Evolutionary conservation across 2,888 invertebrate genomes (phyloP).

Genomic region (Scaeva pyrastri): DNA sequence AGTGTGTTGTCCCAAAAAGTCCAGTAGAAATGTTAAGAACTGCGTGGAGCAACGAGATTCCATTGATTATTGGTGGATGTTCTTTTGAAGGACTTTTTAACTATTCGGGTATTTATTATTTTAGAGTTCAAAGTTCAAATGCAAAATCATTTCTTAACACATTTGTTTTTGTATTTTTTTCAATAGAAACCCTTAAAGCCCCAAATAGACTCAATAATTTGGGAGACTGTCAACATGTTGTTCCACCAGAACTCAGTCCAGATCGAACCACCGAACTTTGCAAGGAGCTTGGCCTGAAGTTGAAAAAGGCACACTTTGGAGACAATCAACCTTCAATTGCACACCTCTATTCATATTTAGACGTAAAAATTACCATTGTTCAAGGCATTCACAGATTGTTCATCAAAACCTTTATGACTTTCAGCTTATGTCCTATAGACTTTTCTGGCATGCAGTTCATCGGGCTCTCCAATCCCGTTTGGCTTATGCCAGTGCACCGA

Average conservation of each 20-base stretch:
- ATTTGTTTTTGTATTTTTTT: constrained; percentile 9
- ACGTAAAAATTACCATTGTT: constrained; percentile 77
- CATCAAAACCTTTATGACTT: constrained; percentile 10
- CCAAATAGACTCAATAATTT: constrained; percentile 77
- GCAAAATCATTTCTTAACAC: background rate
- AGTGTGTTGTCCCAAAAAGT: constrained; percentile 81
- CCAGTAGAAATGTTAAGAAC: constrained; percentile 81
- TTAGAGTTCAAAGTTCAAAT: background rate
- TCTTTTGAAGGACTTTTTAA: constrained; percentile 82
- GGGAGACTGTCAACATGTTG: constrained; percentile 77
- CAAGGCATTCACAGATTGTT: too few species aligned
- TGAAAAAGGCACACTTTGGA: constrained; percentile 80
- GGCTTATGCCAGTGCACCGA: constrained; percentile 79
- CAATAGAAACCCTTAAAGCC: constrained; percentile 76
- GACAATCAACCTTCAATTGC: constrained; percentile 79
- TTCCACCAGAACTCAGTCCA: constrained; percentile 80
- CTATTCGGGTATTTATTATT: constrained; percentile 77
- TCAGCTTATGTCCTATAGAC: constrained; percentile 79
- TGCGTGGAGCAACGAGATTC: constrained; percentile 83
- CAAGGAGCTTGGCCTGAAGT: constrained; percentile 77
- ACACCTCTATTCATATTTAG: constrained; percentile 81
- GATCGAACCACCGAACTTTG: constrained; percentile 76
- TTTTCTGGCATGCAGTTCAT: constrained; percentile 79
- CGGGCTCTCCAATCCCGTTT: constrained; percentile 80
- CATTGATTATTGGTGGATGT: constrained; percentile 82